Base-by-base conservation (phyloP, 2,888 invertebrate species). In the Tetragonisca angustula region DNA sequence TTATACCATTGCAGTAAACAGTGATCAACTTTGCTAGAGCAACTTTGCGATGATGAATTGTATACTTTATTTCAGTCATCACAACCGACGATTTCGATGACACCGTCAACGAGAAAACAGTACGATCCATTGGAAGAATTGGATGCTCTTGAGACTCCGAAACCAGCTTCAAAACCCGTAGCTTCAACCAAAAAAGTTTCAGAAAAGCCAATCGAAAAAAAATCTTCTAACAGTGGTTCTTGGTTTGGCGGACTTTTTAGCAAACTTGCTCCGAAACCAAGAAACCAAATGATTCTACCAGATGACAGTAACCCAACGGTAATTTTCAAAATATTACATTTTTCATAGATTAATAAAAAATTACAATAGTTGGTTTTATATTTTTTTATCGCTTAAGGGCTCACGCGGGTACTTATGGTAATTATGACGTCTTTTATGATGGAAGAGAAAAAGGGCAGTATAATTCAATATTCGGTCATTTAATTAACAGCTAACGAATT, bases 201-300 rank as follows among this genome's bases (percentile, higher is more conserved):
- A 2, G 93, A 93, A 0, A 94, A 94, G 88, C 36, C 82, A 13
- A 80, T 90, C 80, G 95, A 94, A 32, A 94, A 95, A 80, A 94
- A 94, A 80, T 80, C 89, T 84, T 69, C 90, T 15, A 93, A 92
- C 64, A 83, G 83, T 24, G 89, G 94, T 15, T 94, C 94, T 78
- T 98, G 98, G 98, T 97, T 98, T 92, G 98, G 98, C 85, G 98
- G 98, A 73, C 96, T 98, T 91, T 97, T 98, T 95, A 97, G 96
- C 94, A 98, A 97, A 95, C 95, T 98, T 81, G 96, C 97, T 32
- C 96, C 97, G 76, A 97, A 97, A 90, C 97, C 97, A 67, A 98
- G 98, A 95, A 98, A 98, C 95, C 98, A 98, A 96, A 98, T 98
- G 98, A 98, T 97, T 93, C 95, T 99, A 90, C 99, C 99, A 1